Percentiles rank a stretch among this genome's conserved stretches.
These are phyloP conservation scores for Maniola jurtina DNA, from an alignment of 1,140 invertebrate genomes.

Conservation along the genomic window DNA sequence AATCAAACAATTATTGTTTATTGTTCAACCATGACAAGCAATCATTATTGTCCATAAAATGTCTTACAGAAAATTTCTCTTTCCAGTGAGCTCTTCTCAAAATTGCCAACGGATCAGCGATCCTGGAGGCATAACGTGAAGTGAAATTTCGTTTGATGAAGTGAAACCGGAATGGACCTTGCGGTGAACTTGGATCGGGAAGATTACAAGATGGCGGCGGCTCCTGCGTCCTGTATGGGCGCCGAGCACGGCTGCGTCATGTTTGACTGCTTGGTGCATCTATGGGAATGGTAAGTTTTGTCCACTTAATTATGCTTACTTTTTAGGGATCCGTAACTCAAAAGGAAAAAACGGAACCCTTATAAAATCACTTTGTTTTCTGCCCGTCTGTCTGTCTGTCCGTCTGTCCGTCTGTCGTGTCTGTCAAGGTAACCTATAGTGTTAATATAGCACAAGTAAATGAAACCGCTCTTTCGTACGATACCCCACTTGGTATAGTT, in stretches of 20 bases:
- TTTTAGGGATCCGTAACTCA: too few species aligned
- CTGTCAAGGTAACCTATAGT: too few species aligned
- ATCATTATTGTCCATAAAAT: slow-evolving; percentile 6
- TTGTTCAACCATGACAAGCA: background rate
- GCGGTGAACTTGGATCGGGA: slow-evolving; percentile 33
- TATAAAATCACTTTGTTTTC: too few species aligned
- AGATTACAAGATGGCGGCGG: slow-evolving; percentile 59
- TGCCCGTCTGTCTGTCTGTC: too few species aligned
- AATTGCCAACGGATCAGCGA: background rate
- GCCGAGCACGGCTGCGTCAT: slow-evolving; percentile 72
- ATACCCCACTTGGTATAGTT: too few species aligned
- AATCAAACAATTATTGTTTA: background rate
- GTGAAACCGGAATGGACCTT: slow-evolving; percentile 22
- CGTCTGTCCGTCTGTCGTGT: too few species aligned
- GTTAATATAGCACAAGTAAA: too few species aligned
- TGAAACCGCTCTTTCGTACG: too few species aligned
- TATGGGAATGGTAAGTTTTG: slow-evolving; percentile 71
- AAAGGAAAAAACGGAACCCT: too few species aligned
- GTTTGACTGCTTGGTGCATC: slow-evolving; percentile 71
- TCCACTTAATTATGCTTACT: too few species aligned
- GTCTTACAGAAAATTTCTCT: slow-evolving; percentile 35
- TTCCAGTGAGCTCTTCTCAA: slow-evolving; percentile 25
- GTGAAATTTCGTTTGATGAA: slow-evolving; percentile 5
- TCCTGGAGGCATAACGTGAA: background rate
- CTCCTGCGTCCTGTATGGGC: slow-evolving; percentile 63